Evolutionary conservation across 2,113 vertebrate genomes (phyloP).

Genomic region (Paedocypris sp.): DNA sequence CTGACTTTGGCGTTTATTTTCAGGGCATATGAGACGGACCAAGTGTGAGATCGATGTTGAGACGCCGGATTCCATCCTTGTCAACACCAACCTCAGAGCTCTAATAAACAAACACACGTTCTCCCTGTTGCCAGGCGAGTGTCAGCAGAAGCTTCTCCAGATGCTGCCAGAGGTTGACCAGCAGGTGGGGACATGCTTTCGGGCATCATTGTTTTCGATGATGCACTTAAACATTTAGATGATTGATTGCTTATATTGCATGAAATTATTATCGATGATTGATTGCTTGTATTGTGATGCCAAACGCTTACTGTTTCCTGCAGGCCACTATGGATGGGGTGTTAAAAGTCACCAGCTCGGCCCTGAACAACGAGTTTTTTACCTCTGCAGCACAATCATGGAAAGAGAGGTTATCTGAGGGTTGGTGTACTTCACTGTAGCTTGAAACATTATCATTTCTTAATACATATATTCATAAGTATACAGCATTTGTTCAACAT

Average conservation of each 20-base stretch:
- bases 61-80: conserved; percentile 93
- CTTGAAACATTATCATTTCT: neutral
- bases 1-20: neutral
- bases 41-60: conserved; percentile 93
- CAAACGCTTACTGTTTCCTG: conserved; percentile 27
- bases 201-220: too few species aligned
- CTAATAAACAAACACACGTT: conserved; percentile 97
- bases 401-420: conserved; percentile 92
- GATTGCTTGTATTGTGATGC: neutral
- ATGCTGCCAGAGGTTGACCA: conserved; percentile 88
- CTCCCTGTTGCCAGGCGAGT: conserved; percentile 72
- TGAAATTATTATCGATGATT: neutral
- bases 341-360: conserved; percentile 82
- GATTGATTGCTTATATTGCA: too few species aligned
- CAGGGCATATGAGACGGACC: conserved; percentile 85
- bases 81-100: conserved; percentile 91
- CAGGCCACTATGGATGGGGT: conserved; percentile 81
- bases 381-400: conserved; percentile 93
- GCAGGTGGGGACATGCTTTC: conserved; percentile 59
- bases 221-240: too few species aligned
- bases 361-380: conserved; percentile 97
- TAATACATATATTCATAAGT: neutral
- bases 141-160: conserved; percentile 81
- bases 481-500: too few species aligned
- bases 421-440: conserved; percentile 48